Evolutionary conservation across 2,797 vertebrate species (phyloP), one percentile per base, ranked within the genome.

Genomic region (Helarctos malayanus): DNA sequence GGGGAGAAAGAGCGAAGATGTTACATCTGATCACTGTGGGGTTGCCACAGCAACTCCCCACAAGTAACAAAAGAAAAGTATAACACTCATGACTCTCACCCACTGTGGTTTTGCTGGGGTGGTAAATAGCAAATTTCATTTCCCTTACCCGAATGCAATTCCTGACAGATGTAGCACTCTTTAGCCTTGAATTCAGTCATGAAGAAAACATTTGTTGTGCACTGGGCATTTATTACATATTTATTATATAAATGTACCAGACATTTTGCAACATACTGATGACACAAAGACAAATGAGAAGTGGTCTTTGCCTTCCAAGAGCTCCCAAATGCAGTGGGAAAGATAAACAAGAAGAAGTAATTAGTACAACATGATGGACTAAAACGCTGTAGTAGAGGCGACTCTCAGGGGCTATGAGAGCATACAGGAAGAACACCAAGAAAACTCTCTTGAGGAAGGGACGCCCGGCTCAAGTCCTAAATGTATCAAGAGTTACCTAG

Each of bases 231-330:
- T 89, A 27, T 45, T 88, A 68, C 49, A 5, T 10, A 75, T 69
- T 38, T 69, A 38, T 18, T 49, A 49, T 75, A 49, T 75, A 49
- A 47, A 32, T 54, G 2, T 69, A 69, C 3, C n/a, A 89, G 52
- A 75, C 23, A 91, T 82, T 94, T 78, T 89, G 7, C 45, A 89
- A 9, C 56, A 15, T 81, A 57, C 0, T 68, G 32, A 38, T 81
- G 41, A 68, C 21, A 63, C 13, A 18, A 93, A 88, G 75, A 93
- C 35, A 82, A 94, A 75, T 56, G 47, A 95, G n/a, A 81, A 94
- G 35, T 61, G 47, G 4, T 35, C 25, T 59, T 73, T 81, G 32
- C 4, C 32, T 95, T 81, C n/a, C 23, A 90, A 71, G 25, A 56
- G 38, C 49, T 92, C 65, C 23, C 32, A 86, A 65, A n/a, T 21